phyloP scores from a whole-genome alignment of 2,888 invertebrate genomes.

The Laspeyria flexula region DNA sequence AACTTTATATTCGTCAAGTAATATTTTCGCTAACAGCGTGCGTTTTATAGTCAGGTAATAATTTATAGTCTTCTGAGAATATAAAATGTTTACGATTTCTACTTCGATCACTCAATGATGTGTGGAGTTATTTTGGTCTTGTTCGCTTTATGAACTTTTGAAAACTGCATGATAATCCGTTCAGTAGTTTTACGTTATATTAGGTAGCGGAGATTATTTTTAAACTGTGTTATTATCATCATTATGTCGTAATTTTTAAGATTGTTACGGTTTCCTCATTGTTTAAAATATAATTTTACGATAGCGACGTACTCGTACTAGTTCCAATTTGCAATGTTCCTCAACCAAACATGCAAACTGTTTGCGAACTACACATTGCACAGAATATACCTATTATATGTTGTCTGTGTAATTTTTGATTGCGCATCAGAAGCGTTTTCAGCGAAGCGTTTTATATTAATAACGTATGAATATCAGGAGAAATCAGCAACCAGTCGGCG shows the following conservation, averaged over 20 bases:
- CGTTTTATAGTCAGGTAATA: background rate
- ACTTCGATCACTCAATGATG: slow-evolving; percentile 20
- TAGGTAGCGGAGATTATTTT: too few species aligned
- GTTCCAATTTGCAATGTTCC: too few species aligned
- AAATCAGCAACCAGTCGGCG: slow-evolving; percentile 33
- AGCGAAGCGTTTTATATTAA: slow-evolving; percentile 44
- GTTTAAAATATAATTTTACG: too few species aligned
- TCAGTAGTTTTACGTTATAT: too few species aligned
- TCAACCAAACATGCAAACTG: too few species aligned
- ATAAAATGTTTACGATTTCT: slow-evolving; percentile 2
- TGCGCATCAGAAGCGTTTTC: slow-evolving; percentile 24
- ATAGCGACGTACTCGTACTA: too few species aligned
- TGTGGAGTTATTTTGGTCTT: slow-evolving; percentile 30
- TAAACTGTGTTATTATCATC: too few species aligned
- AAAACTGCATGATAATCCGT: too few species aligned
- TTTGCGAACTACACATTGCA: too few species aligned
- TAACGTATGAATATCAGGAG: slow-evolving; percentile 40
- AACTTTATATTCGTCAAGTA: background rate
- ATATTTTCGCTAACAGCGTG: background rate
- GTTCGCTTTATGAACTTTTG: slow-evolving; percentile 18
- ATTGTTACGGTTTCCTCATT: too few species aligned
- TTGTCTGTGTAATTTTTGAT: background rate
- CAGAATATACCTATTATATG: background rate
- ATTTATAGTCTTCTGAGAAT: background rate
- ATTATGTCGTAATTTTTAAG: too few species aligned